Percentiles rank a stretch among this genome's conserved stretches.
phyloP scores from a whole-genome alignment of 2,797 vertebrate species.

The Eurystomus glaucurus region DNA sequence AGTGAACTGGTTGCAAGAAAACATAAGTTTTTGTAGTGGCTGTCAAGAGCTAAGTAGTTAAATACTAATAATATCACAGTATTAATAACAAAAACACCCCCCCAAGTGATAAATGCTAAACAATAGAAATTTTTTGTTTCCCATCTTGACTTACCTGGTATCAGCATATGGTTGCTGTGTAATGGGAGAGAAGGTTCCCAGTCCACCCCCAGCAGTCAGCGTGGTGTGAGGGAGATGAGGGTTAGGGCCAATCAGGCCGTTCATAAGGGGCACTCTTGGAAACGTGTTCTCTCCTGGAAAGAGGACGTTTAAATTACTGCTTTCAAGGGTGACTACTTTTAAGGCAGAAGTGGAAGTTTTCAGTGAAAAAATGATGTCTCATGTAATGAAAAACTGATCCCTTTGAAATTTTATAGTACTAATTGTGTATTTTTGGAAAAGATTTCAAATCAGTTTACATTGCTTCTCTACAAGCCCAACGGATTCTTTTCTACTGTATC shows the following conservation, averaged over 20 bases:
- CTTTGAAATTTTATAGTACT: background rate
- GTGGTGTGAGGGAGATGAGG: conserved; percentile 88
- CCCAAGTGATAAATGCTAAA: background rate
- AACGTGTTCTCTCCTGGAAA: conserved; percentile 90
- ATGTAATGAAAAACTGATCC: accelerated
- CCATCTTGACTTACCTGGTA: conserved; percentile 85
- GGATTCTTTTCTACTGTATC: background rate
- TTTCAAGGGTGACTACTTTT: background rate
- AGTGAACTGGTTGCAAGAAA: background rate
- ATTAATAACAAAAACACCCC: background rate
- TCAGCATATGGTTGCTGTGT: conserved; percentile 91
- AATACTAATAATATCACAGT: background rate
- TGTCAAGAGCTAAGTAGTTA: background rate
- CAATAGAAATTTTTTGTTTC: background rate
- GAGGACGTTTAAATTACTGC: background rate
- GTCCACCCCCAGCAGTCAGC: conserved; percentile 87
- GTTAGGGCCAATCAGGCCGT: conserved; percentile 93
- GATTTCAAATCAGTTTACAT: background rate
- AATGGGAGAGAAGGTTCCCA: conserved; percentile 90
- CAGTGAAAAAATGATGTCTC: background rate
- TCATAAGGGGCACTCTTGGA: conserved; percentile 94
- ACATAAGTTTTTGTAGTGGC: background rate
- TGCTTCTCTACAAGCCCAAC: background rate
- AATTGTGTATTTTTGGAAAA: background rate
- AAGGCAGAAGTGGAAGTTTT: background rate